Percentiles rank a stretch among this genome's conserved stretches.
These are phyloP conservation scores for Nymphalis urticae DNA, from an alignment of 2,888 invertebrate genomes.

Conservation along the genomic window DNA sequence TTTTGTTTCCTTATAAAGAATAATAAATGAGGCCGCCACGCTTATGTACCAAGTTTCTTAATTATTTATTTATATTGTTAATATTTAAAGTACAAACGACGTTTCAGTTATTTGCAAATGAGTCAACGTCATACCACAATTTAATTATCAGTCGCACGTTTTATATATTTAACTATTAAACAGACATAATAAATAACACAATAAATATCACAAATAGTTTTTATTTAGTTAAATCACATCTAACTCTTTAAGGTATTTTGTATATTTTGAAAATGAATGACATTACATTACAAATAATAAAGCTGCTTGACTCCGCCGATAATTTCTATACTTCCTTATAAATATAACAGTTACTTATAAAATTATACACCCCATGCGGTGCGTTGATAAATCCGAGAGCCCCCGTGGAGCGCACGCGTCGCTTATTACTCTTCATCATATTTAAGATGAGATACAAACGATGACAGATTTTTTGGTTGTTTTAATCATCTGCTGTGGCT, in stretches of 20 bases:
- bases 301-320: not conserved
- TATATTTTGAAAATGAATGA: no score
- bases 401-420: constrained; percentile 71
- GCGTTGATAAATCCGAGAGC: constrained; percentile 40
- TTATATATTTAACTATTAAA: no score
- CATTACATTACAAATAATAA: constrained; percentile 15
- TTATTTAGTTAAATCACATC: no score
- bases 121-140: not conserved
- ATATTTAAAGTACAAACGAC: constrained; percentile 62
- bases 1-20: constrained; percentile 83
- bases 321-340: constrained; percentile 21
- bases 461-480: constrained; percentile 66
- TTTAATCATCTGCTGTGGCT: constrained; percentile 68
- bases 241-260: no score
- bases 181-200: no score
- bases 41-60: constrained; percentile 80
- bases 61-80: constrained; percentile 80
- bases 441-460: constrained; percentile 42
- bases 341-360: constrained; percentile 41
- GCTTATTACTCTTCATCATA: constrained; percentile 58
- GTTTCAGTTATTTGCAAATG: not conserved
- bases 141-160: not conserved
- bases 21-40: constrained; percentile 81
- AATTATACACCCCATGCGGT: constrained; percentile 36
- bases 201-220: no score